Evolutionary conservation across 53 echinoderm and acorn worm species (phyloP), one percentile per base, ranked within the genome.

Genomic region (Hippasteria phrygiana): DNA sequence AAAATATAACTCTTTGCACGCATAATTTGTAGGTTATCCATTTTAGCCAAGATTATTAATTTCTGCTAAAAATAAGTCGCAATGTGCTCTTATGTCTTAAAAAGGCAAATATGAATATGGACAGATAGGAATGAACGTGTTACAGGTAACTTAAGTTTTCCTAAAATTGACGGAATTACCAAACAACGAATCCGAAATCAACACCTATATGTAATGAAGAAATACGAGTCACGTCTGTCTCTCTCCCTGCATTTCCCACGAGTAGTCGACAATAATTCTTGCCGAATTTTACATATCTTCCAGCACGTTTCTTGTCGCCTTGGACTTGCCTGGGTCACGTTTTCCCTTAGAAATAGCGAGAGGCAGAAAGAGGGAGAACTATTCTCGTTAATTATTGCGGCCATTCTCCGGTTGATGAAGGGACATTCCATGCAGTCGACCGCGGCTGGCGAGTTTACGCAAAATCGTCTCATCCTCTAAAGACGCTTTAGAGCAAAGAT

Each of bases 381-480:
- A 73, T 73, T 66, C 83, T 66, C 83, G 46, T 83, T 83, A 83
- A 83, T 66, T 66, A 66, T 46, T 31, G 83, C 83, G 66, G 48
- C 66, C n/a, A 67, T 45, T 66, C 66, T 66, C 32, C 66, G 64
- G 17, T 83, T 83, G 83, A 83, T 83, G 65, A 34, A 31, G 24
- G 20, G 7, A 66, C 83, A 83, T 83, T 83, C 83, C 67, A 65
- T 16, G n/a, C 16, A 43, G 62, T 65, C 39, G 18, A 67, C 7
- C 33, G 64, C 45, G 22, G 45, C 42, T 13, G 33, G 17, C 20
- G 45, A n/a, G 83, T 65, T 43, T 65, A 80, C 62, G 62, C 10
- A 62, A 40, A 63, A 62, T 40, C 62, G 14, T 40, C 14, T 20
- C 24, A 26, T 46, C 83, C 33, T 50, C 18, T 51, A 18, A 32